Conservation (phyloP, 2,888 invertebrate species). For the Anorthoa munda region DNA sequence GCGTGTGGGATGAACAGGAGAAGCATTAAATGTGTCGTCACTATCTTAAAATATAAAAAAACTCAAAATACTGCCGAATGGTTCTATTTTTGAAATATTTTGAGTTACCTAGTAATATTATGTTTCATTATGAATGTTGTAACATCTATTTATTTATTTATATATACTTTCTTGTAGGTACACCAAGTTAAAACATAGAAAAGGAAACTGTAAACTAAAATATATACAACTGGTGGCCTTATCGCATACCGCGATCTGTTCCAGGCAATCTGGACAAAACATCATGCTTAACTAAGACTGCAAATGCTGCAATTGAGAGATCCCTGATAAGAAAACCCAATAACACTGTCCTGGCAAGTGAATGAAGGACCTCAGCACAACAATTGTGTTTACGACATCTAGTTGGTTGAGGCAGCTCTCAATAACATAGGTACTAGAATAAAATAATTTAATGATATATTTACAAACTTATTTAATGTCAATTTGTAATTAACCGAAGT, state of each 20-base stretch:
- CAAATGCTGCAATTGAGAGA: background rate
- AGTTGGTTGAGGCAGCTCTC: background rate
- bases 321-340: background rate
- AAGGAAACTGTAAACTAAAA: no score
- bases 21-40: background rate
- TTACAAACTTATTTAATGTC: background rate
- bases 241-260: no score
- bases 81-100: slow-evolving; percentile 1
- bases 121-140: background rate
- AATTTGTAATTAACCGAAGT: slow-evolving; percentile 9
- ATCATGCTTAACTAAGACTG: background rate
- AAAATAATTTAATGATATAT: background rate
- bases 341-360: background rate
- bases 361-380: background rate
- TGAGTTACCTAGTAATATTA: background rate
- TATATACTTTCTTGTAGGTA: no score
- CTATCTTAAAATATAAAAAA: background rate
- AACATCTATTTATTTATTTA: no score
- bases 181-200: no score
- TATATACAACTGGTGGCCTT: no score
- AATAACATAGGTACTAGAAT: background rate
- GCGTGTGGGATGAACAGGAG: background rate
- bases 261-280: no score
- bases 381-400: no score
- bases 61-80: background rate